Evolutionary conservation across 1,140 invertebrate species (phyloP), one percentile per base, ranked within the genome.

Genomic region (Phenacoccus solenopsis): DNA sequence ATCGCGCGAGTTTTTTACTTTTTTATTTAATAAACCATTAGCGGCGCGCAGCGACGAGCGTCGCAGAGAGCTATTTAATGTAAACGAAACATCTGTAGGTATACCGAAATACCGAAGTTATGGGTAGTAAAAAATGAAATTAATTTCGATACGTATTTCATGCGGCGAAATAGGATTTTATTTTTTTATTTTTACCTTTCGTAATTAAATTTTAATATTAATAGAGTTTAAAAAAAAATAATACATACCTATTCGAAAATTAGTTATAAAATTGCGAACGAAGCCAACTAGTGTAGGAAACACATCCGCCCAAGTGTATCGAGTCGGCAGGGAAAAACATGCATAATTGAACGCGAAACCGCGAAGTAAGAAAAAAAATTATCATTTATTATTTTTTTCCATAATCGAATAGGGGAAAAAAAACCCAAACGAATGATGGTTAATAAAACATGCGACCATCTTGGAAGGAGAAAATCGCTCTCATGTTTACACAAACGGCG

Each of bases 401-500:
- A 49, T 49, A 49, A 49, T 49, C 38, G 38, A n/a, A 49, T 16
- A 49, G 38, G 20, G 16, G n/a, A n/a, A n/a, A n/a, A n/a, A n/a
- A n/a, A n/a, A n/a, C n/a, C n/a, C n/a, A n/a, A n/a, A n/a, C n/a
- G n/a, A 16, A 49, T 49, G 20, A 49, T 49, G 38, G 38, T 49
- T 49, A 49, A 49, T 49, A 49, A 49, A 49, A 49, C 38, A 49
- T 49, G 38, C 38, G 38, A 49, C 38, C 38, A 49, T 49, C 38
- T 49, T 49, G 38, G 2, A 49, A 9, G 38, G 38, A 49, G 38
- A 49, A 49, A 49, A 49, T 49, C 38, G 30, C n/a, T n/a, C n/a
- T n/a, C 16, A n/a, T 49, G 38, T 49, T 49, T 49, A 49, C 38
- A 49, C 20, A 16, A 49, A n/a, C 38, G 38, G 38, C 38, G 38